Conservation (phyloP, 2,888 invertebrate genomes). For the Limenitis camilla region DNA sequence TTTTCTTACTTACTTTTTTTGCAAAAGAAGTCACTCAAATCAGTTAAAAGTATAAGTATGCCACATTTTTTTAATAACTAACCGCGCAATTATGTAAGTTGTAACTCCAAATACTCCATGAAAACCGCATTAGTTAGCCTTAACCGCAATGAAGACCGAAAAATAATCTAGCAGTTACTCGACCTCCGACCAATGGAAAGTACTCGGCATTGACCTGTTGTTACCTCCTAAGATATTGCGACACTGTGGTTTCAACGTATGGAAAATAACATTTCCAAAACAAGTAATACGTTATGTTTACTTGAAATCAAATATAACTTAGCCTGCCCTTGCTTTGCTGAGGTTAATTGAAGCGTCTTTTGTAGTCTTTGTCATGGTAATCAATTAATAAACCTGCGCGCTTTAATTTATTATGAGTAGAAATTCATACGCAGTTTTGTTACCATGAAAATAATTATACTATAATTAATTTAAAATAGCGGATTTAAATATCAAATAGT, state of each 20-base stretch:
- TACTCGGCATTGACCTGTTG: conserved; percentile 61
- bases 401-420: too few species aligned
- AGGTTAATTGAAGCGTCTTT: too few species aligned
- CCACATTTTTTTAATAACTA: conserved; percentile 1
- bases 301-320: too few species aligned
- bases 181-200: conserved; percentile 46
- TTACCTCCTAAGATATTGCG: conserved; percentile 24
- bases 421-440: too few species aligned
- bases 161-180: conserved; percentile 65
- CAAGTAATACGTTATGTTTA: not conserved
- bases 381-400: too few species aligned
- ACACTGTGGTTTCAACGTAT: conserved; percentile 11
- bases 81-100: conserved; percentile 1
- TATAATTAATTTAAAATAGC: too few species aligned
- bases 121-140: conserved; percentile 49
- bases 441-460: too few species aligned
- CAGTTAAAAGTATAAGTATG: not conserved
- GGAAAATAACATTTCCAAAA: conserved; percentile 1
- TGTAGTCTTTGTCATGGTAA: too few species aligned
- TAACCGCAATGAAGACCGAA: conserved; percentile 45
- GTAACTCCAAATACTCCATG: conserved; percentile 37
- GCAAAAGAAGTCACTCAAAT: too few species aligned
- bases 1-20: too few species aligned
- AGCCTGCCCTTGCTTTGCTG: too few species aligned
- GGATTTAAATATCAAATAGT: too few species aligned